Conservation (phyloP, 2,113 vertebrate species). For the Motacilla alba region DNA sequence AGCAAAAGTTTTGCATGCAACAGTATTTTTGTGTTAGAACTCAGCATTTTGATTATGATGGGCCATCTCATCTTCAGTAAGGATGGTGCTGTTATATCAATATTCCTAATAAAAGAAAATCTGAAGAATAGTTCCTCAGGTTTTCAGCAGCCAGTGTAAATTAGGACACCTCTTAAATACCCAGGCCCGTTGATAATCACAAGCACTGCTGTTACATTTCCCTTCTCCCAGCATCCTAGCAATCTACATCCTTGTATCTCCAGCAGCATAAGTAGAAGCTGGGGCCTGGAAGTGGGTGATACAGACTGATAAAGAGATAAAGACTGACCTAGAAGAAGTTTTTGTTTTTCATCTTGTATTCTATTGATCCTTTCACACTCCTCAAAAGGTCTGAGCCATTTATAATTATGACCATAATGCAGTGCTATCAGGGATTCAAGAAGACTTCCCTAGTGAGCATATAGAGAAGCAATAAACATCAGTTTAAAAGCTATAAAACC, state of each 20-base stretch:
- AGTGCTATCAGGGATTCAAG: slow-evolving; percentile 15
- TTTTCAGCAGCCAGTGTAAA: neutral
- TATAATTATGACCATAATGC: slow-evolving; percentile 42
- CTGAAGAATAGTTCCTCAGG: neutral
- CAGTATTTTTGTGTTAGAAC: neutral
- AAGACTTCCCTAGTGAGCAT: slow-evolving; percentile 26
- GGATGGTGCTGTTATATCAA: neutral
- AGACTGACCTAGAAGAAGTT: neutral
- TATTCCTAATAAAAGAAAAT: neutral
- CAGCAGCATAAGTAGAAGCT: neutral
- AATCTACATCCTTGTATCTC: neutral
- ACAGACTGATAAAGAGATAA: neutral
- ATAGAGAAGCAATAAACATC: slow-evolving; percentile 24
- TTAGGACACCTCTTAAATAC: neutral
- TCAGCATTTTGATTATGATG: neutral
- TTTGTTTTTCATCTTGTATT: neutral
- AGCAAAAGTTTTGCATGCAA: neutral
- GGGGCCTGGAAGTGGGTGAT: neutral
- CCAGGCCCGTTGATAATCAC: neutral
- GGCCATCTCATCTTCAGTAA: neutral
- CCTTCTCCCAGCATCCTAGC: neutral
- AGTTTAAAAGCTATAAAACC: slow-evolving; percentile 47
- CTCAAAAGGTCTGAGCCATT: neutral
- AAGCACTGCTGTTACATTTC: neutral
- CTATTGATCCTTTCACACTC: neutral